Evolutionary conservation across 2,888 invertebrate species (phyloP).

Genomic region (Acleris holmiana): DNA sequence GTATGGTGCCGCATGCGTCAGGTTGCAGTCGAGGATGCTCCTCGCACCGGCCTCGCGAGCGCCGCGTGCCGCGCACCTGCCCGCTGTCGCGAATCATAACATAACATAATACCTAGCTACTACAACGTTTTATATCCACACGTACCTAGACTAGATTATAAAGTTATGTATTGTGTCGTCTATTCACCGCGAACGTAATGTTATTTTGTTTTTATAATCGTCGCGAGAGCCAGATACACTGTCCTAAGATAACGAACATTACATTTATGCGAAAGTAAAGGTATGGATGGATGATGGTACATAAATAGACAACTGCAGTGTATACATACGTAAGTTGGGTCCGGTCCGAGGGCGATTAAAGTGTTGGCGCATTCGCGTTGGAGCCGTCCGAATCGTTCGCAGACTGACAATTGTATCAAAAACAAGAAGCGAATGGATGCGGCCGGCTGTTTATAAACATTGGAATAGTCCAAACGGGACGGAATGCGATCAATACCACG

Average conservation of each 20-base stretch:
- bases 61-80: conserved; percentile 1
- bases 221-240: neutral
- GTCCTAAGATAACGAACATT: conserved; percentile 1
- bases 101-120: too few species aligned
- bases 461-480: conserved; percentile 61
- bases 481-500: conserved; percentile 71
- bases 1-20: too few species aligned
- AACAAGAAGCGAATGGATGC: conserved; percentile 71
- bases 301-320: conserved; percentile 18
- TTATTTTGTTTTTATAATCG: neutral
- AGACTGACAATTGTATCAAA: conserved; percentile 63
- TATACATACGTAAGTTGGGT: conserved; percentile 55
- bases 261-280: neutral
- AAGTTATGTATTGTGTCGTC: too few species aligned
- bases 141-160: too few species aligned
- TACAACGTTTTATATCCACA: too few species aligned
- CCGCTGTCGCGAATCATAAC: neutral
- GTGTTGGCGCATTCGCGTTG: conserved; percentile 58
- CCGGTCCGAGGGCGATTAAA: conserved; percentile 51
- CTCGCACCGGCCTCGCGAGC: conserved; percentile 4
- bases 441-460: conserved; percentile 83
- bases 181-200: neutral
- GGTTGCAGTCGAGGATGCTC: conserved; percentile 8
- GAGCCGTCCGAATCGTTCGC: conserved; percentile 55
- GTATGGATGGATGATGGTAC: neutral